Percentiles rank a stretch among this genome's conserved stretches.
Conservation (phyloP, 2,797 vertebrate genomes). For the Typhlichthys subterraneus region DNA sequence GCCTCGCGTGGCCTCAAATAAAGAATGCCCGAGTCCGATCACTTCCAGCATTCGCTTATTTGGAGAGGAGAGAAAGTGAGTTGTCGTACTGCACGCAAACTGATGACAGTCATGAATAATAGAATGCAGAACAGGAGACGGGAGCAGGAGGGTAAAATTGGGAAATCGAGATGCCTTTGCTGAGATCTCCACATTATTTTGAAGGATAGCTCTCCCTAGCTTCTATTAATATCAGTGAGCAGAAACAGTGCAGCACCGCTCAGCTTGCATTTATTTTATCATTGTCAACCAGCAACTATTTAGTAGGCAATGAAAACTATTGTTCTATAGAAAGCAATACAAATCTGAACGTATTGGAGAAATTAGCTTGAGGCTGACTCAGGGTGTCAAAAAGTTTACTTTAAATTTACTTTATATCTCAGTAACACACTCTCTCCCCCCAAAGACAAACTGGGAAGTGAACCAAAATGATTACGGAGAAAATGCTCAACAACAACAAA, state of each 20-base stretch:
- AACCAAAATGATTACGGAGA: not conserved
- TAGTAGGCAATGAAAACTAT: no score
- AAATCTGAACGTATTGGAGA: no score
- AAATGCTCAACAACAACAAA: not conserved
- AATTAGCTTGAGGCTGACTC: no score
- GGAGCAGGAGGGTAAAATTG: slow-evolving; percentile 18
- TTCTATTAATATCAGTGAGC: not conserved
- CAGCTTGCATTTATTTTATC: no score
- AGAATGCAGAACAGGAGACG: slow-evolving; percentile 29
- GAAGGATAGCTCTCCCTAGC: slow-evolving; percentile 8
- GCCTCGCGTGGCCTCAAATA: not conserved
- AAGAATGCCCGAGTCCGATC: no score
- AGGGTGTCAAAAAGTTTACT: no score
- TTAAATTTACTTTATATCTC: no score
- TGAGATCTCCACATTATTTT: slow-evolving; percentile 32
- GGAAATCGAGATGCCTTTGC: slow-evolving; percentile 27
- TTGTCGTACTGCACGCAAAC: slow-evolving; percentile 34
- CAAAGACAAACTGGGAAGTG: no score
- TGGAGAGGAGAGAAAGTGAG: slow-evolving; percentile 39
- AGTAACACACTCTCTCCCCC: no score
- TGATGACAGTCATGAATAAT: slow-evolving; percentile 57
- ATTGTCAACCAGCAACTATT: no score
- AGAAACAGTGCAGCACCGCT: no score
- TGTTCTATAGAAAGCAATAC: no score
- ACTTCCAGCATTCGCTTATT: slow-evolving; percentile 38